These are phyloP conservation scores for Poeciliopsis presidionis DNA, from an alignment of 2,797 vertebrate species.

Conservation along the genomic window DNA sequence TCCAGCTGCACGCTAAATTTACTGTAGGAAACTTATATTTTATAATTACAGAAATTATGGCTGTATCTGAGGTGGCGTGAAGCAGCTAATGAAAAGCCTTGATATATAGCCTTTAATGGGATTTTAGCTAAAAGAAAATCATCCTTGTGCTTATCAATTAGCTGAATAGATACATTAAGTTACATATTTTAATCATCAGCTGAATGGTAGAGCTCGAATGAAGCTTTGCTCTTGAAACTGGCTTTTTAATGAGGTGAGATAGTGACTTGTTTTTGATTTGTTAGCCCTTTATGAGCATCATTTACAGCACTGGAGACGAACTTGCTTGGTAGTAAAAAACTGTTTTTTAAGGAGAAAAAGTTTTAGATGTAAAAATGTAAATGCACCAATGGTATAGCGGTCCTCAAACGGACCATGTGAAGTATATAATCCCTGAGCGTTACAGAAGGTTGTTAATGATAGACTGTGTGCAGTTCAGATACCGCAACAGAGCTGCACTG, in stretches of 20 bases:
- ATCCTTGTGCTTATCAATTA: conserved; percentile 75
- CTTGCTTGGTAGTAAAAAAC: conserved; percentile 52
- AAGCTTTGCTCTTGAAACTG: conserved; percentile 78
- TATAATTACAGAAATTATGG: conserved; percentile 50
- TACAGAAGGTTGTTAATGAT: conserved; percentile 1
- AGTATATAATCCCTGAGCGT: conserved; percentile 20
- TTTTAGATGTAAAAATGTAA: not conserved
- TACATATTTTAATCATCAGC: conserved; percentile 82
- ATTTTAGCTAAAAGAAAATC: conserved; percentile 63
- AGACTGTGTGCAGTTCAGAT: conserved; percentile 7
- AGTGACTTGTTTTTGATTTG: conserved; percentile 71
- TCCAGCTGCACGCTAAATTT: not conserved
- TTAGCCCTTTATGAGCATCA: conserved; percentile 60
- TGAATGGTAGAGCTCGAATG: conserved; percentile 76
- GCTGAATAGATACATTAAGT: conserved; percentile 77
- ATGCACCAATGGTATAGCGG: not conserved
- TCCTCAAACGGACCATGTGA: conserved; percentile 9
- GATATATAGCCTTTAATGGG: conserved; percentile 70
- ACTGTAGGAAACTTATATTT: conserved; percentile 1
- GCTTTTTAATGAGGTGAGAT: conserved; percentile 78
- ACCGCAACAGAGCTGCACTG: not conserved
- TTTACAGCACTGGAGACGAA: conserved; percentile 47
- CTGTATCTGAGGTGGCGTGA: conserved; percentile 34
- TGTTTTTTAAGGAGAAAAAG: conserved; percentile 15
- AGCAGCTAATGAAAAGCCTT: conserved; percentile 66